Base-by-base conservation (phyloP, 2,888 invertebrate species). In the Epicampocera succincta region DNA sequence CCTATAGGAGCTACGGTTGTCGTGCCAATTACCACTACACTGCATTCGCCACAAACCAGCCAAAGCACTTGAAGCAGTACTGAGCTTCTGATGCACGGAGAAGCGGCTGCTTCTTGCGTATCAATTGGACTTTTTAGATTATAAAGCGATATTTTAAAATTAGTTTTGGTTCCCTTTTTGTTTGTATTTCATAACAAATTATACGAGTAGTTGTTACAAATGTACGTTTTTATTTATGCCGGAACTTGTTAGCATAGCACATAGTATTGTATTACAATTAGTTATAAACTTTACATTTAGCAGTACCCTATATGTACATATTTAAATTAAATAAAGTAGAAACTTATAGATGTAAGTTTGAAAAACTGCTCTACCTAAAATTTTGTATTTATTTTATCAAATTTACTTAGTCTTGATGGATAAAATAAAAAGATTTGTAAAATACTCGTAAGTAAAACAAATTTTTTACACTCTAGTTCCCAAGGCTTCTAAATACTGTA, bases 311-410 rank as follows among this genome's bases (percentile, higher is more conserved):
- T 11, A 19, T 33, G 19, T 46, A 58, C 19, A 56, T 9, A 17
- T 33, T 61, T 17, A 48, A 72, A 52, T 50, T 58, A 42, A 75
- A 75, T 75, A 75, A 66, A 75, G 12, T 75, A 58, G 33, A 33
- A 29, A 73, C 33, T 21, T 56, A 15, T 74, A 74, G 56, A 17
- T 19, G 29, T 75, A 75, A 75, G 75, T 68, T 66, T 68, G 46
- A 73, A 19, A 56, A 54, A 29, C 3, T 13, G 25, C 21, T n/a
- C 12, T 21, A 21, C 15, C 21, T 9, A 1, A 40, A 60, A 9
- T 13, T n/a, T 33, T 17, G 15, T n/a, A n/a, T n/a, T n/a, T n/a
- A n/a, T n/a, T n/a, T n/a, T 81, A 25, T 44, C 42, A 42, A 29
- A 9, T 8, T 33, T 33, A 33, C 33, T 33, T 33, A 9, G 3